Conservation (phyloP, 1,140 invertebrate genomes). For the Drosophila repleta region DNA sequence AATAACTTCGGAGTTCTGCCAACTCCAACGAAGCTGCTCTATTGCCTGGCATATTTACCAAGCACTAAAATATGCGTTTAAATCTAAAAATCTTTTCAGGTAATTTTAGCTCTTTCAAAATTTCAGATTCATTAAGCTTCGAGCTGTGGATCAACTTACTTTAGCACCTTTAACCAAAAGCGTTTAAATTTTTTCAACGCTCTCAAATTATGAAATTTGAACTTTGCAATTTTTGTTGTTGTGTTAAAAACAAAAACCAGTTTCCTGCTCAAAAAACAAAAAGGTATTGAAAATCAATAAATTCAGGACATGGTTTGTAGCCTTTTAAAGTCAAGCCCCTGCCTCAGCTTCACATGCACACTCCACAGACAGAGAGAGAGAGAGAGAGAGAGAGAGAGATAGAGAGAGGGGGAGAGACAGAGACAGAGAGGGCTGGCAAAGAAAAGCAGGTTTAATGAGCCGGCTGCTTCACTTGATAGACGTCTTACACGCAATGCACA, state of each 20-base stretch:
- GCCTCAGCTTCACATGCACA: not conserved
- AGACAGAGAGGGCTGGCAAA: constrained; percentile 17
- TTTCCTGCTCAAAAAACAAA: constrained; percentile 15
- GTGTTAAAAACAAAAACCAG: not conserved
- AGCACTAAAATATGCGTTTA: too few relatives aligned
- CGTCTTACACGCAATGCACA: constrained; percentile 69
- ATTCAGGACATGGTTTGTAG: constrained; percentile 23
- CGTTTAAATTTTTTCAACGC: not conserved
- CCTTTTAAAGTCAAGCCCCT: constrained; percentile 61
- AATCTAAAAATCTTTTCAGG: not conserved
- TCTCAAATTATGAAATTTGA: constrained; percentile 4
- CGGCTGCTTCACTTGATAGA: constrained; percentile 73
- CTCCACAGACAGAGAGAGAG: not conserved
- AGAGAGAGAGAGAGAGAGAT: not conserved
- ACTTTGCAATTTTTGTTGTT: constrained; percentile 1
- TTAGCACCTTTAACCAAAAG: constrained; percentile 1
- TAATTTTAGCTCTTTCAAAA: not conserved
- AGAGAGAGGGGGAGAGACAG: constrained; percentile 6
- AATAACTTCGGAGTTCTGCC: too few relatives aligned
- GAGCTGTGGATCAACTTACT: too few relatives aligned
- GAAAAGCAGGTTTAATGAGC: constrained; percentile 73
- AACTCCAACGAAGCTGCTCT: too few relatives aligned
- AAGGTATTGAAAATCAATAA: constrained; percentile 49
- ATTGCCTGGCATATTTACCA: too few relatives aligned
- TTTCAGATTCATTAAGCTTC: too few relatives aligned